Conservation (phyloP, 92 coral and sea anemone species). For the Palythoa grandiflora region DNA sequence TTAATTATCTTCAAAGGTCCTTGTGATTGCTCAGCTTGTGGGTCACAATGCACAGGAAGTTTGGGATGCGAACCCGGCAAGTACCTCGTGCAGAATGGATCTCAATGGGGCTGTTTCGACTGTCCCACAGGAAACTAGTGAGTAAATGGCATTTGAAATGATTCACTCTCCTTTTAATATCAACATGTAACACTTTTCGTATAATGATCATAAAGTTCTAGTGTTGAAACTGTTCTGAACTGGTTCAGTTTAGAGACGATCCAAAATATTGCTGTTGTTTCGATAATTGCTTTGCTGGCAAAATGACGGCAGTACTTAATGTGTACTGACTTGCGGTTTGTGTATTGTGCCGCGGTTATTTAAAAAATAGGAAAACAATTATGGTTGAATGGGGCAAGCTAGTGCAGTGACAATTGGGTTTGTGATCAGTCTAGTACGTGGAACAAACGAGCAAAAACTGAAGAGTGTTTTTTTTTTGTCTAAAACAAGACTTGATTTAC, state of each 20-base stretch:
- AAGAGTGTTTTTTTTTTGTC: too few species aligned
- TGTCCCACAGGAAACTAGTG: slow-evolving; percentile 92
- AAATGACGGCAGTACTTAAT: too few species aligned
- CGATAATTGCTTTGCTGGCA: too few species aligned
- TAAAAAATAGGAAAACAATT: too few species aligned
- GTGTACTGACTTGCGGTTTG: too few species aligned
- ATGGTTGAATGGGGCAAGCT: too few species aligned
- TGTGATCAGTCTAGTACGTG: neutral
- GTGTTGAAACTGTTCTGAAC: neutral
- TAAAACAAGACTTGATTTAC: neutral
- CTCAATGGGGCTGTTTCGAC: slow-evolving; percentile 80
- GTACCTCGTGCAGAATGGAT: slow-evolving; percentile 72
- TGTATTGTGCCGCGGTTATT: too few species aligned
- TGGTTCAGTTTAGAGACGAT: neutral
- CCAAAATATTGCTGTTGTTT: too few species aligned
- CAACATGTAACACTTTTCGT: neutral
- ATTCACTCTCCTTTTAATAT: neutral
- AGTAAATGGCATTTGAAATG: slow-evolving; percentile 50
- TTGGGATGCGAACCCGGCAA: slow-evolving; percentile 85
- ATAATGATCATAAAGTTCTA: neutral
- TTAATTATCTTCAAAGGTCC: slow-evolving; percentile 61
- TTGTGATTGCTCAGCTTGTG: slow-evolving; percentile 94
- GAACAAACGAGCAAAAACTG: neutral
- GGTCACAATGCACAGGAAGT: slow-evolving; percentile 83
- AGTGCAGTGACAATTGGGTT: too few species aligned